Conservation (phyloP, 2,888 invertebrate genomes). For the Hypolimnas misippus region DNA sequence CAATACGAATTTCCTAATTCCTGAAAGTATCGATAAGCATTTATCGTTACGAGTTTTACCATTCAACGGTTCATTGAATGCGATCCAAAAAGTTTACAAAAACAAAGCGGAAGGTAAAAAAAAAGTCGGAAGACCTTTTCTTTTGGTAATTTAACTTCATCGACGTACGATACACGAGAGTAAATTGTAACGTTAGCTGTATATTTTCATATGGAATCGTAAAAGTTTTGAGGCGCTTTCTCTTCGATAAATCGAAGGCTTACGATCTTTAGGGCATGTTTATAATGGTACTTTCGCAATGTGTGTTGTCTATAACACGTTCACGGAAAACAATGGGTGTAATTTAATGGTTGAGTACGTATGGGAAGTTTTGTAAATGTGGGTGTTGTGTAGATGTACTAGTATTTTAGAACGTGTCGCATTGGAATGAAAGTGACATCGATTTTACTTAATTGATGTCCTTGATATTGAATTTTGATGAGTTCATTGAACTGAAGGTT, state of each 20-base stretch:
- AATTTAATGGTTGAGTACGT: not conserved
- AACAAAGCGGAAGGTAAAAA: conserved; percentile 45
- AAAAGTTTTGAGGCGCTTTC: conserved; percentile 33
- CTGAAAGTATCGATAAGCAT: conserved; percentile 37
- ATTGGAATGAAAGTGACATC: too few relatives aligned
- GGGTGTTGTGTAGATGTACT: too few relatives aligned
- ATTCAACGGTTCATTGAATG: conserved; percentile 49
- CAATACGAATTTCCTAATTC: conserved; percentile 27
- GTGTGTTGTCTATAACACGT: conserved; percentile 5
- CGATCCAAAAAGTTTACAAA: conserved; percentile 46
- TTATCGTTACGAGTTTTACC: conserved; percentile 41
- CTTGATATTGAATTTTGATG: too few relatives aligned
- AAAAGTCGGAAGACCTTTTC: conserved; percentile 44
- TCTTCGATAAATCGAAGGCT: conserved; percentile 32
- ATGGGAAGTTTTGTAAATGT: not conserved
- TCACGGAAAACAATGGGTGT: conserved; percentile 3
- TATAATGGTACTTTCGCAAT: conserved; percentile 8
- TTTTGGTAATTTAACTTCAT: conserved; percentile 48
- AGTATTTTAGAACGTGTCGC: too few relatives aligned
- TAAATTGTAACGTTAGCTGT: conserved; percentile 38
- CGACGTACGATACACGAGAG: conserved; percentile 38
- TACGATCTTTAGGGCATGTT: conserved; percentile 26
- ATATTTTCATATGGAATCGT: conserved; percentile 37
- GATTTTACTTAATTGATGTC: too few relatives aligned
- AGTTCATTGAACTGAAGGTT: too few relatives aligned